These are phyloP conservation scores for Drosophila nr. perissopoda DNA, from an alignment of 2,888 invertebrate genomes.

Conservation along the genomic window DNA sequence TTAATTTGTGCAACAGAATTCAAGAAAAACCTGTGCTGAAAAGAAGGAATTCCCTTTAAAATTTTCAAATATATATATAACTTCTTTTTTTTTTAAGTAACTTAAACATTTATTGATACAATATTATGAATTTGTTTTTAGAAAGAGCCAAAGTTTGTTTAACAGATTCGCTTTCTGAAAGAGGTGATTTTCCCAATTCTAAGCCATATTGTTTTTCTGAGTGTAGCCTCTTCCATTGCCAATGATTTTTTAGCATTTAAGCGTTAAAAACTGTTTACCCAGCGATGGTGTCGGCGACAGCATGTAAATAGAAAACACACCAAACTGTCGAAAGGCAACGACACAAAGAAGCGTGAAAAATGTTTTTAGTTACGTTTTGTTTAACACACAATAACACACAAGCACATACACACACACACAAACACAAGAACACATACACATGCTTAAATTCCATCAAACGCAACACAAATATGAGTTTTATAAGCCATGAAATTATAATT, in stretches of 20 bases:
- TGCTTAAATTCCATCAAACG: constrained; percentile 73
- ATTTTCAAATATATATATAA: neutral
- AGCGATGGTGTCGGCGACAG: constrained; percentile 36
- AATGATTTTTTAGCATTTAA: constrained; percentile 79
- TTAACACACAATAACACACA: constrained; percentile 51
- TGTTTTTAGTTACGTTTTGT: constrained; percentile 80
- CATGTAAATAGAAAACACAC: constrained; percentile 72
- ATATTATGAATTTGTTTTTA: neutral
- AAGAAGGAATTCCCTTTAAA: neutral
- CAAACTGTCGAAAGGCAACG: constrained; percentile 43
- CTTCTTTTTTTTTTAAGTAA: neutral
- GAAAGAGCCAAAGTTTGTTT: neutral
- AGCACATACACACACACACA: constrained; percentile 6
- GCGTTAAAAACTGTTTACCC: constrained; percentile 77
- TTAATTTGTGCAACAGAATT: neutral
- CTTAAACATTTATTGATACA: neutral
- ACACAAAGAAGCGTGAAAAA: constrained; percentile 78
- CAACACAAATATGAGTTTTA: constrained; percentile 77
- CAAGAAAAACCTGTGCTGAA: neutral
- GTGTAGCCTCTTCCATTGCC: constrained; percentile 12
- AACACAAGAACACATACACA: constrained; percentile 6
- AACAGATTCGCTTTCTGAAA: neutral
- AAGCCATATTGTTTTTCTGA: neutral
- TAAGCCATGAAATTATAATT: constrained; percentile 81
- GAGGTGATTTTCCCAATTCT: neutral